phyloP scores from a whole-genome alignment of 2,888 invertebrate genomes.

The Amphiduros pacificus region DNA sequence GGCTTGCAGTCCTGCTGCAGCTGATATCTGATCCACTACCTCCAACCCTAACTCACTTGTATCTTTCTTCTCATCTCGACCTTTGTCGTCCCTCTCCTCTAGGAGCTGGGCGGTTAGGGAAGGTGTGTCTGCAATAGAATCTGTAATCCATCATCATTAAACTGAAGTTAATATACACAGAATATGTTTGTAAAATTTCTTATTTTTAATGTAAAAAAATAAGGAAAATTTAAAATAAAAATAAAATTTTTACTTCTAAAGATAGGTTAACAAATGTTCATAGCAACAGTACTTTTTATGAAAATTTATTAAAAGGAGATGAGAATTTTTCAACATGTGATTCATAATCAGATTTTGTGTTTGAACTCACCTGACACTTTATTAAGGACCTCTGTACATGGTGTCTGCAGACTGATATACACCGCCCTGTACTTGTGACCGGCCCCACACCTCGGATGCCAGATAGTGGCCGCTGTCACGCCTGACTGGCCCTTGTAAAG shows the following conservation, averaged over 20 bases:
- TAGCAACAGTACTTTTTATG: too few relatives aligned
- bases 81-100: conserved; percentile 32
- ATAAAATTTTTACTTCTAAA: too few relatives aligned
- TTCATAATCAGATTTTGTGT: too few relatives aligned
- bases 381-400: conserved; percentile 74
- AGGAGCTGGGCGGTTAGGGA: conserved; percentile 52
- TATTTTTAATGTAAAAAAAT: too few relatives aligned
- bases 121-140: conserved; percentile 32
- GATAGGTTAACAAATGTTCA: too few relatives aligned
- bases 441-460: conserved; percentile 74
- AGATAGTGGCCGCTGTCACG: conserved; percentile 25
- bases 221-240: too few relatives aligned
- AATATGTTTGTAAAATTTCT: too few relatives aligned
- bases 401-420: conserved; percentile 75
- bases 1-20: conserved; percentile 79
- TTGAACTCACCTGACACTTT: conserved; percentile 60
- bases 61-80: conserved; percentile 41
- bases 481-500: conserved; percentile 37
- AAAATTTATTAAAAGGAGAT: too few relatives aligned
- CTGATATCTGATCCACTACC: conserved; percentile 67
- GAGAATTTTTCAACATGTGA: too few relatives aligned
- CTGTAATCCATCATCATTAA: too few relatives aligned
- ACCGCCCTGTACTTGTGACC: conserved; percentile 75
- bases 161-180: too few relatives aligned
- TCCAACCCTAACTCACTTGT: conserved; percentile 55